Conservation (phyloP, 2,113 vertebrate species). For the Microcebus tavaratra region DNA sequence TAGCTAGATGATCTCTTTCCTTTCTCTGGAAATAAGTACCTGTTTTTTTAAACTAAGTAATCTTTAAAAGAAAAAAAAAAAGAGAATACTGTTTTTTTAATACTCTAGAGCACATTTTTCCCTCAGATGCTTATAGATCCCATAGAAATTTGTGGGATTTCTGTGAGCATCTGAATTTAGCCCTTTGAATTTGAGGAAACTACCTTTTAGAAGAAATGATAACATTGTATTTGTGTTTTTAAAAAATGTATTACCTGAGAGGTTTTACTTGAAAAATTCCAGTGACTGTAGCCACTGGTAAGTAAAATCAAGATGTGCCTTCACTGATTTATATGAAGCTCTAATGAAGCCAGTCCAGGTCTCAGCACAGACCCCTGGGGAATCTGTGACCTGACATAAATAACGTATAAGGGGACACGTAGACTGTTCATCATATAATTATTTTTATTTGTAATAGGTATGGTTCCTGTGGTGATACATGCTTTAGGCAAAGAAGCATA, state of each 20-base stretch:
- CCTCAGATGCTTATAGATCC: not conserved
- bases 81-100: slow-evolving; percentile 54
- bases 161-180: slow-evolving; percentile 30
- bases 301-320: slow-evolving; percentile 64
- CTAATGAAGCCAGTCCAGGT: slow-evolving; percentile 55
- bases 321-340: slow-evolving; percentile 64
- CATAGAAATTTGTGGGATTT: slow-evolving; percentile 53
- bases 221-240: slow-evolving; percentile 54
- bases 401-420: slow-evolving; percentile 36
- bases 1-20: not conserved
- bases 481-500: not conserved
- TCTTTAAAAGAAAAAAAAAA: slow-evolving; percentile 59
- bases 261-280: slow-evolving; percentile 62
- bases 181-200: slow-evolving; percentile 53
- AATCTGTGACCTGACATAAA: slow-evolving; percentile 62
- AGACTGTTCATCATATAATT: slow-evolving; percentile 53
- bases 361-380: slow-evolving; percentile 46
- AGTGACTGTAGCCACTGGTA: slow-evolving; percentile 32
- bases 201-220: slow-evolving; percentile 47
- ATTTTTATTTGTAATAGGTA: slow-evolving; percentile 58
- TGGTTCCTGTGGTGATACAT: slow-evolving; percentile 46
- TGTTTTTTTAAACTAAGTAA: slow-evolving; percentile 46
- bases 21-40: not conserved
- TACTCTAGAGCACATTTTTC: slow-evolving; percentile 45
- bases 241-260: slow-evolving; percentile 56